Conservation (phyloP, 2,113 vertebrate species). For the Lipotes vexillifer region DNA sequence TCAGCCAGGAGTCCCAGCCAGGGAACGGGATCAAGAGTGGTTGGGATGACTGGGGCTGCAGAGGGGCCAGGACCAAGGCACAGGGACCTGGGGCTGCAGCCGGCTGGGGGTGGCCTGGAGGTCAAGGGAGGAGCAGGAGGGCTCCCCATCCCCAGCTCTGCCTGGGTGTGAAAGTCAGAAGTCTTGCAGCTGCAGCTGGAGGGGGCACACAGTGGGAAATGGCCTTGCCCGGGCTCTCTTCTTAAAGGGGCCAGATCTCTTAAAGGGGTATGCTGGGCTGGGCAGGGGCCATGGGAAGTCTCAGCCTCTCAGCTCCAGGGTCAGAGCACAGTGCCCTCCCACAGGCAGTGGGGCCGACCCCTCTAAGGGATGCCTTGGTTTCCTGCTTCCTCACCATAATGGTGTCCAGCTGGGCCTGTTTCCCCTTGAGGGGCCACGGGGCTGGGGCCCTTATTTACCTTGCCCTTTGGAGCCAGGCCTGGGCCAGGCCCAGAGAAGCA, state of each 20-base stretch:
- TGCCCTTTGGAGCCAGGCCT: background rate
- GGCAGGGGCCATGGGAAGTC: background rate
- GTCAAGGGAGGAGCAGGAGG: background rate
- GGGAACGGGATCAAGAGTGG: slow-evolving; percentile 52
- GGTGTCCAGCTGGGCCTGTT: background rate
- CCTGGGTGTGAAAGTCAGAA: background rate
- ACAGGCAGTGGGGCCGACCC: background rate
- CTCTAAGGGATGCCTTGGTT: background rate
- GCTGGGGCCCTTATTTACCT: background rate
- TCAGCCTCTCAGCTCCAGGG: background rate
- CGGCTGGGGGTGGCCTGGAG: background rate
- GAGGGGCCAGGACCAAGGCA: background rate
- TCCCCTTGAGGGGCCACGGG: fast-evolving
- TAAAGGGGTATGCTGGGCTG: background rate
- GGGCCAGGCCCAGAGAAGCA: background rate
- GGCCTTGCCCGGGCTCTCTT: background rate
- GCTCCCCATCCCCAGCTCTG: background rate
- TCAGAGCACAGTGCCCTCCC: background rate
- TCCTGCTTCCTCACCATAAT: background rate
- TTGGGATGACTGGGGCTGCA: background rate
- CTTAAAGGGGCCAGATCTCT: background rate
- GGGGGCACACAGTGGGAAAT: background rate
- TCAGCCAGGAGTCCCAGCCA: slow-evolving; percentile 66
- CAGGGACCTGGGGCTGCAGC: background rate
- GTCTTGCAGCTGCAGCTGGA: background rate